phyloP scores from a whole-genome alignment of 2,888 invertebrate genomes.

The Microchrysa polita region DNA sequence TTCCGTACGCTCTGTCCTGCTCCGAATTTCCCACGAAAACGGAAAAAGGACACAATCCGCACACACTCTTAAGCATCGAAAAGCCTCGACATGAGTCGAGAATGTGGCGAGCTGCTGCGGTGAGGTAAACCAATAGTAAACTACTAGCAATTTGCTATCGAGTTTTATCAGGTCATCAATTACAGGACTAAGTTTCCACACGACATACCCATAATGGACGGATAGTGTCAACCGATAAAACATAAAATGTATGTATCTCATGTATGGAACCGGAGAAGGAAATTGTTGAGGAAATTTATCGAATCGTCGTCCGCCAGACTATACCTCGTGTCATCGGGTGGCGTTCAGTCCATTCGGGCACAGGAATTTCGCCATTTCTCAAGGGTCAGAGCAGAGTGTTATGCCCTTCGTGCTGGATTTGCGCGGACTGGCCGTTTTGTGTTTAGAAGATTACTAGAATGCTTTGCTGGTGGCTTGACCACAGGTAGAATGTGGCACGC shows the following conservation, averaged over 20 bases:
- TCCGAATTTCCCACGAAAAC: neutral
- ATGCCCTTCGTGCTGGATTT: neutral
- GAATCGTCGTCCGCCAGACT: conserved; percentile 45
- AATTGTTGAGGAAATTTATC: conserved; percentile 50
- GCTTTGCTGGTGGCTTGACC: conserved; percentile 6
- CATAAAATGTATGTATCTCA: conserved; percentile 49
- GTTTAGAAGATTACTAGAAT: neutral
- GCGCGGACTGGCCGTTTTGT: neutral
- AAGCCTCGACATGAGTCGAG: neutral
- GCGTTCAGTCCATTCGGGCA: neutral
- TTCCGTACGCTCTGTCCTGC: neutral
- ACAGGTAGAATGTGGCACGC: conserved; percentile 35
- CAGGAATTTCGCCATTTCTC: neutral
- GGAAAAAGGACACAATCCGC: too few relatives aligned
- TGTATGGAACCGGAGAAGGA: conserved; percentile 49
- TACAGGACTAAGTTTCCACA: conserved; percentile 49
- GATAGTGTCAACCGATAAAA: conserved; percentile 50
- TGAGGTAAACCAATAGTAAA: conserved; percentile 41
- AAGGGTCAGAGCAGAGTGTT: too few relatives aligned
- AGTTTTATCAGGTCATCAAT: conserved; percentile 50
- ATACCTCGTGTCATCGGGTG: neutral
- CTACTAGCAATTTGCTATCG: conserved; percentile 47
- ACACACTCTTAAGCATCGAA: neutral
- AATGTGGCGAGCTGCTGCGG: too few relatives aligned
- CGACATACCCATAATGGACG: conserved; percentile 50